A percentile compares a stretch with the other conserved stretches of the same genome.
These are phyloP conservation scores for Nyctereutes procyonoides DNA, from an alignment of 2,113 vertebrate species.

Conservation along the genomic window DNA sequence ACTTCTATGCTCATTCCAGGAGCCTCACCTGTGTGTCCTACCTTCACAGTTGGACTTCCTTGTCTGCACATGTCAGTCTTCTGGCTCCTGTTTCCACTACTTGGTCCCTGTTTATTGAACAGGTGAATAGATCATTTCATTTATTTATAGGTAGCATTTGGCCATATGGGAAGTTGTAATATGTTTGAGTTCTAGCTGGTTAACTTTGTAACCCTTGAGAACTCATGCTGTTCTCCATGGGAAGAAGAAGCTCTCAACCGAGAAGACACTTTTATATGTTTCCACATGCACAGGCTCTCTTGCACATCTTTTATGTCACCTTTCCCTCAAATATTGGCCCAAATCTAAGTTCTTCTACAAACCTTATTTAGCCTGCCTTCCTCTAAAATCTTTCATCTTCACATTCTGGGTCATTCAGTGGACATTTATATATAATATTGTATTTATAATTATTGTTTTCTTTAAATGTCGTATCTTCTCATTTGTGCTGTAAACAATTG, in stretches of 20 bases:
- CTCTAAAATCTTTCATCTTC: neutral
- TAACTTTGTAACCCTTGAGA: neutral
- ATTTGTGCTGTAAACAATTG: constrained; percentile 6
- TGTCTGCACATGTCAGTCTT: neutral
- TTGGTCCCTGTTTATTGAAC: neutral
- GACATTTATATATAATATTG: neutral
- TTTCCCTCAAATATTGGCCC: neutral
- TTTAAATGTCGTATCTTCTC: constrained; percentile 18
- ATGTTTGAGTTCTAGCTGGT: neutral
- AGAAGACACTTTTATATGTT: neutral
- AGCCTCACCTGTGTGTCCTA: neutral
- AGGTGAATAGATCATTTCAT: neutral
- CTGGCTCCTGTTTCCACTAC: neutral
- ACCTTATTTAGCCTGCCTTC: neutral
- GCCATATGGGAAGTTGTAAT: neutral
- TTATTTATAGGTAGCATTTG: neutral
- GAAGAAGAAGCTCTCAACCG: neutral
- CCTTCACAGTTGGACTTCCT: neutral
- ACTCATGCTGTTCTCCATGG: neutral
- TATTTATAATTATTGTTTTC: neutral
- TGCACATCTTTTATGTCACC: neutral
- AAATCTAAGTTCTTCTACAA: neutral
- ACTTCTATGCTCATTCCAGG: neutral
- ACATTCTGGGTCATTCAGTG: neutral
- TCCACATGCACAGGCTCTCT: neutral